These are phyloP conservation scores for Calephelis perditalis DNA, from an alignment of 2,888 invertebrate species.

Conservation along the genomic window DNA sequence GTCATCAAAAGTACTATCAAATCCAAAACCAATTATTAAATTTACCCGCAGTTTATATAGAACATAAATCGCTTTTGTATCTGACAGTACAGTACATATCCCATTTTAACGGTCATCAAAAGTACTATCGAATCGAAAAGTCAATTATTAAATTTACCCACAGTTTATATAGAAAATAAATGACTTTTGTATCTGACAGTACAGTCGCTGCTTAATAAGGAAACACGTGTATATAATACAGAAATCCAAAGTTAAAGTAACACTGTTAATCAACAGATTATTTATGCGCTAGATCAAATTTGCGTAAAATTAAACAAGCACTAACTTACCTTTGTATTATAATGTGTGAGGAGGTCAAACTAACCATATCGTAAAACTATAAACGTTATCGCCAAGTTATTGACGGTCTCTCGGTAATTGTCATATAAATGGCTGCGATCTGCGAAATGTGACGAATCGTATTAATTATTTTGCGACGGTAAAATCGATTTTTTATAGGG, in stretches of 20 bases:
- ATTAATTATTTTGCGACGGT: conserved; percentile 55
- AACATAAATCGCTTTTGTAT: too few relatives aligned
- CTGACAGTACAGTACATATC: too few relatives aligned
- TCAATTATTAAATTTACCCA: too few relatives aligned
- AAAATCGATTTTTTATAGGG: background rate
- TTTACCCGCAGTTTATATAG: too few relatives aligned
- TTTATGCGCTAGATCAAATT: conserved; percentile 69
- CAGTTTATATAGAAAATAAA: too few relatives aligned
- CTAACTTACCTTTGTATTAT: conserved; percentile 49
- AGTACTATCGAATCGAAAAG: too few relatives aligned
- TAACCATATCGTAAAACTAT: conserved; percentile 69
- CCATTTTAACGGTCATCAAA: too few relatives aligned
- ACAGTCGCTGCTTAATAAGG: background rate
- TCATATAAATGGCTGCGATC: conserved; percentile 59
- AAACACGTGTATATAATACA: too few relatives aligned
- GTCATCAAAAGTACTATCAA: too few relatives aligned
- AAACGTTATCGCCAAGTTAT: conserved; percentile 56
- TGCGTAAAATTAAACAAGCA: conserved; percentile 70
- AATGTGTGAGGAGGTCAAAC: conserved; percentile 68
- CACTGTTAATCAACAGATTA: conserved; percentile 22
- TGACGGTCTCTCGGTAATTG: conserved; percentile 28
- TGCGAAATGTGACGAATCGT: conserved; percentile 59
- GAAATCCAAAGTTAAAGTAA: background rate
- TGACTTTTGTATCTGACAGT: background rate
- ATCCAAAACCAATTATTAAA: too few relatives aligned